Percentiles rank a stretch among this genome's conserved stretches.
Conservation (phyloP, 2,888 invertebrate species). For the Tetropium fuscum region DNA sequence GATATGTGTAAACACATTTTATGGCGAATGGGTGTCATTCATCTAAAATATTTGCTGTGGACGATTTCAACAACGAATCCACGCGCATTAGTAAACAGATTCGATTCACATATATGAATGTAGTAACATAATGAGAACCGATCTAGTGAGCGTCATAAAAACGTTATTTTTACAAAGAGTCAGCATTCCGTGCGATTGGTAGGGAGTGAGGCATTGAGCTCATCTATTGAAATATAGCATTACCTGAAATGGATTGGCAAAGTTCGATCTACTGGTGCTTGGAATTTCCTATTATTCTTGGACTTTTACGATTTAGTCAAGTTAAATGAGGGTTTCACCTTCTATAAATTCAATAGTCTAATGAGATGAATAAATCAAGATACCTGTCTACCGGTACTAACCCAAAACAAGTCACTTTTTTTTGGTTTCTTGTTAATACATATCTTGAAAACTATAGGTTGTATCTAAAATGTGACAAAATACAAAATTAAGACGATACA, state of each 20-base stretch:
- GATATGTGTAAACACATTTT: too few species aligned
- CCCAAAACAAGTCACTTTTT: background rate
- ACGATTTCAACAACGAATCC: background rate
- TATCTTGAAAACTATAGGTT: too few species aligned
- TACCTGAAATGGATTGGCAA: conserved; percentile 16
- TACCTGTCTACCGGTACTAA: background rate
- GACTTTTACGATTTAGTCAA: too few species aligned
- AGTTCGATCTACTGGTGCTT: background rate
- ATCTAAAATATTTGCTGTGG: background rate
- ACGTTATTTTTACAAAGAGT: conserved; percentile 18
- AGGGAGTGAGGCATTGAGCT: background rate
- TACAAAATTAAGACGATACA: too few species aligned
- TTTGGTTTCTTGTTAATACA: too few species aligned
- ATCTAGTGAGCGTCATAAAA: background rate
- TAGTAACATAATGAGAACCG: conserved; percentile 3
- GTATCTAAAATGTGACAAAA: too few species aligned
- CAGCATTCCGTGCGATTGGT: background rate
- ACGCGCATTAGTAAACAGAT: conserved; percentile 3
- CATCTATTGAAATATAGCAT: conserved; percentile 6
- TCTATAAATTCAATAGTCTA: too few species aligned
- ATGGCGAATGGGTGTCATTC: too few species aligned
- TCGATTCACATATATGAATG: conserved; percentile 3
- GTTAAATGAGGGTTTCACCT: too few species aligned
- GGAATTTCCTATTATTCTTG: too few species aligned
- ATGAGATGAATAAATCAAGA: background rate